Evolutionary conservation across 1,140 invertebrate genomes (phyloP).

Genomic region (Chionoecetes opilio): DNA sequence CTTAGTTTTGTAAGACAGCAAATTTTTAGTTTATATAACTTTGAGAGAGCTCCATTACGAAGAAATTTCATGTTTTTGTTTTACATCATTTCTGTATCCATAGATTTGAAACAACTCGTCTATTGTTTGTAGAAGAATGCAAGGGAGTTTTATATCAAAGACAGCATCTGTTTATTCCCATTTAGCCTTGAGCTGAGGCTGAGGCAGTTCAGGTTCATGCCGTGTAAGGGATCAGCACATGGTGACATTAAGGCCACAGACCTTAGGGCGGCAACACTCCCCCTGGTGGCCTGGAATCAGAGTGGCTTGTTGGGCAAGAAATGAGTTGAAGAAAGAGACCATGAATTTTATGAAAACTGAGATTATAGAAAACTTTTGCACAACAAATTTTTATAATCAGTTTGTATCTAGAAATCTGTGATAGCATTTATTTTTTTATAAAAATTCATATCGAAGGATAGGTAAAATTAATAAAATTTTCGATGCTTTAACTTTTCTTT

Average conservation of each 20-base stretch:
- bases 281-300: not conserved
- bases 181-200: not conserved
- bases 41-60: not conserved
- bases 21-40: not conserved
- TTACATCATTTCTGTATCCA: not conserved
- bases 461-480: not conserved
- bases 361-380: too few relatives aligned
- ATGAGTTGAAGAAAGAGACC: not conserved
- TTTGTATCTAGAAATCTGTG: slow-evolving; percentile 14
- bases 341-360: not conserved
- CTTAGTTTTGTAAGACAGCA: too few relatives aligned
- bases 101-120: not conserved
- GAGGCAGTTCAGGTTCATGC: too few relatives aligned
- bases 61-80: not conserved
- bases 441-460: not conserved
- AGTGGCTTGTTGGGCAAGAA: not conserved
- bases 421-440: not conserved
- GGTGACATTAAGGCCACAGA: too few relatives aligned
- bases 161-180: not conserved
- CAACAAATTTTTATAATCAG: not conserved
- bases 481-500: not conserved
- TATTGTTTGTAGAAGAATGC: not conserved
- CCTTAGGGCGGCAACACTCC: not conserved
- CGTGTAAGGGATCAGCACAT: too few relatives aligned
- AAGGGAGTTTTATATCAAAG: not conserved